These are phyloP conservation scores for Condylura cristata DNA, from an alignment of 2,113 vertebrate genomes.

Conservation along the genomic window DNA sequence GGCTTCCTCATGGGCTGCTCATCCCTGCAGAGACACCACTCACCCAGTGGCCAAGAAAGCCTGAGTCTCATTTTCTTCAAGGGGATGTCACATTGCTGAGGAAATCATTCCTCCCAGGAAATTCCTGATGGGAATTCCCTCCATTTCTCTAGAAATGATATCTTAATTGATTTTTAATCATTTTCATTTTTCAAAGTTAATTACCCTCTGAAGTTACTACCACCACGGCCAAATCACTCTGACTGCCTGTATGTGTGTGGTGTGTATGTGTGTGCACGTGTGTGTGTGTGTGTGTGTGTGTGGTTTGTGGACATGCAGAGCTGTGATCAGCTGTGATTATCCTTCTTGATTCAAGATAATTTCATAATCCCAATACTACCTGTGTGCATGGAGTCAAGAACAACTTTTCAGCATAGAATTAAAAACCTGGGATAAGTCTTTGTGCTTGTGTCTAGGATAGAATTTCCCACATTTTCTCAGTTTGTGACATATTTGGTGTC, in stretches of 20 bases:
- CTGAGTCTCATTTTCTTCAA: background rate
- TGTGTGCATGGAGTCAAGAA: background rate
- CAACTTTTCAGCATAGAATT: background rate
- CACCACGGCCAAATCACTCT: background rate
- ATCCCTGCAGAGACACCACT: background rate
- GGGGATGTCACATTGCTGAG: background rate
- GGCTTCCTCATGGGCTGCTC: background rate
- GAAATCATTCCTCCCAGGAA: slow-evolving; percentile 8
- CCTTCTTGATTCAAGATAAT: background rate
- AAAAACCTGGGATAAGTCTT: background rate
- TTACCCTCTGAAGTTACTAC: slow-evolving; percentile 40
- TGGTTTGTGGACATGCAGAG: background rate
- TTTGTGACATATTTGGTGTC: background rate
- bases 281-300: background rate
- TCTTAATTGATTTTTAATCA: slow-evolving; percentile 65
- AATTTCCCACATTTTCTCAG: background rate
- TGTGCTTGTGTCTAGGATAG: background rate
- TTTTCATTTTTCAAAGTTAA: slow-evolving; percentile 73
- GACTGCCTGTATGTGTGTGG: background rate
- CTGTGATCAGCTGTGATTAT: background rate
- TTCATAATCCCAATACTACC: background rate
- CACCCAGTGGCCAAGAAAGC: background rate
- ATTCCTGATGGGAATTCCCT: background rate
- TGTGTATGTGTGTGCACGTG: background rate
- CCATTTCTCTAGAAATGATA: slow-evolving; percentile 43